Conservation (phyloP, 2,113 vertebrate genomes). For the Elephas maximus region DNA sequence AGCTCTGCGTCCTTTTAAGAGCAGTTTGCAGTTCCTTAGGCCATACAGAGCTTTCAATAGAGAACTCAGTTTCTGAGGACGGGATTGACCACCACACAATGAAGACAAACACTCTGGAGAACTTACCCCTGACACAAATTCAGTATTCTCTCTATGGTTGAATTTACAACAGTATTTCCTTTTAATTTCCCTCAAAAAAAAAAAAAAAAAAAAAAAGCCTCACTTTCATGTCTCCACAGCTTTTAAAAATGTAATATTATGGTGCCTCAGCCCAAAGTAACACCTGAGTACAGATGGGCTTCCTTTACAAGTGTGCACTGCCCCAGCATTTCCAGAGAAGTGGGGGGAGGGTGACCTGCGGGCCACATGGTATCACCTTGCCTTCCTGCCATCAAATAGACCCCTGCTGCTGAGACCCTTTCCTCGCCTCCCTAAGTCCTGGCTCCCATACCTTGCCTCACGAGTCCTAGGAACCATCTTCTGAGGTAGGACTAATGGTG, state of each 20-base stretch:
- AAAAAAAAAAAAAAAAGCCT: slow-evolving; percentile 26
- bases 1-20: background rate
- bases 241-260: slow-evolving; percentile 26
- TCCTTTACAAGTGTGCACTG: background rate
- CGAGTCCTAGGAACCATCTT: background rate
- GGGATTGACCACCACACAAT: background rate
- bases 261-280: background rate
- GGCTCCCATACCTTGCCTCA: background rate
- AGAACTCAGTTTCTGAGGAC: background rate
- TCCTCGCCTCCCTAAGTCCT: background rate
- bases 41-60: background rate
- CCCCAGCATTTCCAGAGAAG: background rate
- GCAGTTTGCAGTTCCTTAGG: background rate
- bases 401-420: background rate
- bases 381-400: slow-evolving; percentile 21
- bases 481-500: background rate
- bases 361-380: background rate
- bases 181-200: slow-evolving; percentile 49
- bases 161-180: slow-evolving; percentile 47
- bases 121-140: slow-evolving; percentile 27
- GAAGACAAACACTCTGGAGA: background rate
- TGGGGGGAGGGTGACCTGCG: background rate
- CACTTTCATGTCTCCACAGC: slow-evolving; percentile 46
- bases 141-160: background rate
- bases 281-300: background rate